Evolutionary conservation across 2,888 invertebrate genomes (phyloP).

Genomic region (Scaptomyza polygonia): DNA sequence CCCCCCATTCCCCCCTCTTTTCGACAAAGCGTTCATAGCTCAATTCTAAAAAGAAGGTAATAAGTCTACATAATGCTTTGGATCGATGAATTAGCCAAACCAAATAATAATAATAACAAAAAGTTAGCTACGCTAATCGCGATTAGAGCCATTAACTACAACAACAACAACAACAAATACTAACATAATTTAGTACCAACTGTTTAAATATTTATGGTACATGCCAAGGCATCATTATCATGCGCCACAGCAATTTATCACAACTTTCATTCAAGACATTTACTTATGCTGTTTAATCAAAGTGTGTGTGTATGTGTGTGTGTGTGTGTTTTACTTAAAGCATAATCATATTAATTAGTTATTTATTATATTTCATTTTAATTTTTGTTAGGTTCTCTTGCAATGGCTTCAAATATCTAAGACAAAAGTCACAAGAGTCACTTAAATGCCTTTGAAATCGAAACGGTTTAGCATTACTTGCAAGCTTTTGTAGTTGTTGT

Average conservation of each 20-base stretch:
- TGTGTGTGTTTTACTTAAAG: not conserved
- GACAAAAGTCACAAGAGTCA: no score
- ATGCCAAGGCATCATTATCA: slow-evolving; percentile 35
- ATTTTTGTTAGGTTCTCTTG: no score
- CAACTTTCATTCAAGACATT: slow-evolving; percentile 1
- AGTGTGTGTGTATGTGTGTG: not conserved
- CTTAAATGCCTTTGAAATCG: not conserved
- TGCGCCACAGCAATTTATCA: slow-evolving; percentile 19
- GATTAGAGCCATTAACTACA: slow-evolving; percentile 10
- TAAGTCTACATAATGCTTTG: slow-evolving; percentile 1
- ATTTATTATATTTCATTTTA: no score
- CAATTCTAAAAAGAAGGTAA: not conserved
- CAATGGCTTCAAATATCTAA: no score
- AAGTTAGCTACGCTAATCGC: not conserved
- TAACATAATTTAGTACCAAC: not conserved
- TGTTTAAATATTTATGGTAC: slow-evolving; percentile 3
- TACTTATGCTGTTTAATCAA: not conserved
- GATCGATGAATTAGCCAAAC: slow-evolving; percentile 31
- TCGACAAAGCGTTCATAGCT: not conserved
- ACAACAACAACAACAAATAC: no score
- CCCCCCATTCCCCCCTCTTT: not conserved
- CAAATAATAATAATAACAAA: not conserved
- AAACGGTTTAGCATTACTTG: not conserved
- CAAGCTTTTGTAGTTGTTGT: not conserved
- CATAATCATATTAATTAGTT: no score